phyloP scores from a whole-genome alignment of 2,888 invertebrate genomes.

The Ennomos erosarius region DNA sequence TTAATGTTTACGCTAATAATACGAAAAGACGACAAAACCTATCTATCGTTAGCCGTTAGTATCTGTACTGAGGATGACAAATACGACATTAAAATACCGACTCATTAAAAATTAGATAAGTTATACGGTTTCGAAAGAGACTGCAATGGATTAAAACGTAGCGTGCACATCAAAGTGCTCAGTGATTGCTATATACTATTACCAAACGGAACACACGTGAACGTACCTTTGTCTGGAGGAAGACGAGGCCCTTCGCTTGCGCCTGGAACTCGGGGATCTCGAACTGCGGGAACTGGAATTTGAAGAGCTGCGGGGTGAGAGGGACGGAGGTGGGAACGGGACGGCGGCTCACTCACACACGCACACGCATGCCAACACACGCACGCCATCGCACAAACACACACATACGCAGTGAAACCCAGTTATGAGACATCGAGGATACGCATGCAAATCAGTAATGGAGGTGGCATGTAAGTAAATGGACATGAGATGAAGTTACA shows the following conservation, averaged over 20 bases:
- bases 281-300: conserved; percentile 84
- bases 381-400: conserved; percentile 29
- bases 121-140: neutral
- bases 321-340: conserved; percentile 58
- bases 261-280: conserved; percentile 70
- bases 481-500: conserved; percentile 49
- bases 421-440: conserved; percentile 45
- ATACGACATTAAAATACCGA: too few species aligned
- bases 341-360: conserved; percentile 40
- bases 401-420: conserved; percentile 53
- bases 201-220: conserved; percentile 8
- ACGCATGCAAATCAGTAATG: conserved; percentile 65
- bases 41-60: too few species aligned
- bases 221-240: conserved; percentile 78
- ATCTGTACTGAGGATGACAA: too few species aligned
- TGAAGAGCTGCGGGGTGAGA: conserved; percentile 83
- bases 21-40: too few species aligned
- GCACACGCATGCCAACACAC: conserved; percentile 34
- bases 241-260: conserved; percentile 76
- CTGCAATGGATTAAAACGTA: conserved; percentile 3
- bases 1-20: too few species aligned
- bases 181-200: neutral
- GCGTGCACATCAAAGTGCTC: conserved; percentile 3
- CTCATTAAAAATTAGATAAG: too few species aligned
- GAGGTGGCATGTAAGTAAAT: conserved; percentile 64